Evolutionary conservation across 2,113 vertebrate genomes (phyloP), one percentile per base, ranked within the genome.

Genomic region (Misgurnus mizolepis): DNA sequence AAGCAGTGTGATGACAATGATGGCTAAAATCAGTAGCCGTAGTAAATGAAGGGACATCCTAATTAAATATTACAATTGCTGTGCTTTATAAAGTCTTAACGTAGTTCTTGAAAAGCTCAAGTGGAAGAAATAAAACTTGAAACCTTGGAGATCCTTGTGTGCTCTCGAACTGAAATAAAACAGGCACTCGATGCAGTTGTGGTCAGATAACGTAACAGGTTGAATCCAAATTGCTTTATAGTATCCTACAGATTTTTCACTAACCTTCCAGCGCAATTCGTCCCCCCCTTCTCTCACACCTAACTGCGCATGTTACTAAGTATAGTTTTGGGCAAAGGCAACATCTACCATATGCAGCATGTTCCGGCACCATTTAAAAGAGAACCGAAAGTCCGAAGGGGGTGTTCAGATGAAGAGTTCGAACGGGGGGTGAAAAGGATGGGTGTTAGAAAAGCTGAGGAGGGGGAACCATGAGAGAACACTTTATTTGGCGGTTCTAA

Each of bases 401-500:
- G 85, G 84, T 74, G 68, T 87, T 90, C 79, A 87, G 88, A 89
- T 85, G 85, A 87, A 90, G 84, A 86, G 53, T 62, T 53, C 67
- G 76, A 85, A 69, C 80, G 79, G 79, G 82, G 67, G 80, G 80
- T 12, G 27, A 62, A 27, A 60, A 45, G 67, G 14, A 27, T 15
- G 55, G 56, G 10, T 10, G 17, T 87, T 22, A 65, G 17, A 58
- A 69, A 41, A 50, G 17, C n/a, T 39, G 86, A 87, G 90, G 82
- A 87, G 66, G 66, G 64, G 84, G 70, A 80, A 84, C 88, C 89
- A 93, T 82, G 91, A 93, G 91, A 95, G 93, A 92, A 92, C 86
- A 90, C 95, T 99, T 97, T 97, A 98, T 98, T 97, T 98, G 96
- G 96, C 92, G 92, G 91, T 92, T 88, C 95, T 97, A 94, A 93